A percentile compares a stretch with the other conserved stretches of the same genome.
These are phyloP conservation scores for Meandrina meandrites DNA, from an alignment of 92 coral and sea anemone species.

Conservation along the genomic window DNA sequence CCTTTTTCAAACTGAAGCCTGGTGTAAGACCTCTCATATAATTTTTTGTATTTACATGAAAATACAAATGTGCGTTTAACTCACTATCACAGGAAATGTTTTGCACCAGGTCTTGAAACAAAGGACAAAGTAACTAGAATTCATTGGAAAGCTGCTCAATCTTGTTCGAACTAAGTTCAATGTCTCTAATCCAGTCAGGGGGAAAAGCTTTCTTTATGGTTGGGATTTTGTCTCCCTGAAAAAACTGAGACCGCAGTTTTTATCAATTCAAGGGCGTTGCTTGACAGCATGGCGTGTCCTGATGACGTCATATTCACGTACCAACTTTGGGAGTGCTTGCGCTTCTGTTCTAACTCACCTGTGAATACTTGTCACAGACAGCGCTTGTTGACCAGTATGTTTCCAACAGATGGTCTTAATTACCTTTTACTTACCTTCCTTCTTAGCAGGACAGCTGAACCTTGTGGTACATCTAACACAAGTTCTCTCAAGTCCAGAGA, in stretches of 20 bases:
- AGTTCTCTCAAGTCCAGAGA: conserved; percentile 76
- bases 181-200: neutral
- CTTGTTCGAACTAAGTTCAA: neutral
- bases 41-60: neutral
- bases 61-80: no score
- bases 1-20: neutral
- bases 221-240: neutral
- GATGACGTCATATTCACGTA: neutral
- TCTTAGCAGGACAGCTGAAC: conserved; percentile 90
- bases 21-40: neutral
- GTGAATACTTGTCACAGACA: neutral
- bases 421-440: conserved; percentile 70
- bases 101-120: neutral
- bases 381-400: no score
- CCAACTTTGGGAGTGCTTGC: neutral
- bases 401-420: neutral
- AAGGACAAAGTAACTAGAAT: neutral
- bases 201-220: no score
- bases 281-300: neutral
- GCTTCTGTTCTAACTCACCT: no score
- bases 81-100: neutral
- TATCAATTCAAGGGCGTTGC: neutral
- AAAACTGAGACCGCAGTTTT: neutral
- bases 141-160: neutral
- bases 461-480: conserved; percentile 97